phyloP scores from a whole-genome alignment of 2,113 vertebrate genomes.

The Alexandromys fortis region DNA sequence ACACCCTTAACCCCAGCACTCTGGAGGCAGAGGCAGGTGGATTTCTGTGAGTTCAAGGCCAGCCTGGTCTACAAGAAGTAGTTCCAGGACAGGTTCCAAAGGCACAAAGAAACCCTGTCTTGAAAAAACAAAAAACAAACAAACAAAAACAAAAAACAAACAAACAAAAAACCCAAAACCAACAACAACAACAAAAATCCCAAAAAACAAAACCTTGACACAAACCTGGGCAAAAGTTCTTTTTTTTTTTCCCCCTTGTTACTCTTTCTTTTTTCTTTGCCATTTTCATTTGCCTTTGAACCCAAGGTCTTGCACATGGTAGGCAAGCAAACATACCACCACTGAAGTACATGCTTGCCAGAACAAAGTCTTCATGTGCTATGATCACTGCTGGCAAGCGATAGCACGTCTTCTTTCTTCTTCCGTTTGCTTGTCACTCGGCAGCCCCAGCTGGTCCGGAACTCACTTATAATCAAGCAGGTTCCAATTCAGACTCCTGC shows the following conservation, averaged over 20 bases:
- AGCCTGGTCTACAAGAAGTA: too few relatives aligned
- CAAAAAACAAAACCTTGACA: too few relatives aligned
- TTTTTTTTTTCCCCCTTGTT: not conserved
- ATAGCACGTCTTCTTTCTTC: not conserved
- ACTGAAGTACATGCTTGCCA: not conserved
- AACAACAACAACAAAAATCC: too few relatives aligned
- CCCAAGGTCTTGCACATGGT: not conserved
- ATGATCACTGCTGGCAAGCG: rapidly evolving
- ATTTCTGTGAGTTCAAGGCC: too few relatives aligned
- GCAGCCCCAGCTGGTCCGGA: not conserved
- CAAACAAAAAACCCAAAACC: too few relatives aligned
- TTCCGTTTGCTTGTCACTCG: not conserved
- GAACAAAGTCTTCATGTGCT: not conserved
- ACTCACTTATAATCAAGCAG: not conserved
- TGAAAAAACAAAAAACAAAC: too few relatives aligned
- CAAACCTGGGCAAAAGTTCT: not conserved
- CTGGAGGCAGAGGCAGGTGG: too few relatives aligned
- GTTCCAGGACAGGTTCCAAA: too few relatives aligned
- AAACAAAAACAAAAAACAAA: too few relatives aligned
- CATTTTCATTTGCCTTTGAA: not conserved
- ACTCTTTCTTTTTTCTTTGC: not conserved
- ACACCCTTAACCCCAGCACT: too few relatives aligned
- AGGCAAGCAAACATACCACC: not conserved
- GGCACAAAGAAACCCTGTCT: too few relatives aligned
- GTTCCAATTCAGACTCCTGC: not conserved